phyloP scores from a whole-genome alignment of 2,888 invertebrate genomes.

The Podotricha telesiphe region DNA sequence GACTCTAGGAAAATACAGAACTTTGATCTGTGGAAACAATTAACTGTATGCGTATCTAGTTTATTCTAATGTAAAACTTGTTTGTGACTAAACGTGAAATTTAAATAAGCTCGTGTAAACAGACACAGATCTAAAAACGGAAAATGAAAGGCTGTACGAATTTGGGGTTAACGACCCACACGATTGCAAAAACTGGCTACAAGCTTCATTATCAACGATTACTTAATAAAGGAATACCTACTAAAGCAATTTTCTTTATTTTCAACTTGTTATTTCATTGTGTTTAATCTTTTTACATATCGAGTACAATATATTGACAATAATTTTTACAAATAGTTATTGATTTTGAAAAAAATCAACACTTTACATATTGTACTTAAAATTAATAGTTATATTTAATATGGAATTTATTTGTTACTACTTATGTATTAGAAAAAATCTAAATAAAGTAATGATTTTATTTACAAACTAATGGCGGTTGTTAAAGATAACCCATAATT shows the following conservation, averaged over 20 bases:
- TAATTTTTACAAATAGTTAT: not conserved
- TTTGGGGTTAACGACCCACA: slow-evolving; percentile 45
- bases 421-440: no score
- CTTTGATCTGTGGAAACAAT: not conserved
- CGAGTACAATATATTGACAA: not conserved
- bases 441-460: not conserved
- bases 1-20: not conserved
- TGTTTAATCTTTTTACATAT: not conserved
- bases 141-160: slow-evolving; percentile 47
- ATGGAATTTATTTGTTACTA: no score
- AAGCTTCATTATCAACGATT: slow-evolving; percentile 44
- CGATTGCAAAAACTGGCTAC: slow-evolving; percentile 43
- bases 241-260: slow-evolving; percentile 31
- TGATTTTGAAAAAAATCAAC: not conserved
- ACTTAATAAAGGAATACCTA: slow-evolving; percentile 44
- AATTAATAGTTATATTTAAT: not conserved
- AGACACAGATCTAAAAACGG: slow-evolving; percentile 43
- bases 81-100: slow-evolving; percentile 36
- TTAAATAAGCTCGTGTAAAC: slow-evolving; percentile 34
- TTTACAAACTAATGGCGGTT: not conserved
- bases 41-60: slow-evolving; percentile 15
- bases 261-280: slow-evolving; percentile 5
- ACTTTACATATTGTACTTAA: not conserved
- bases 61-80: slow-evolving; percentile 33
- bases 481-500: not conserved